Percentiles rank a stretch among this genome's conserved stretches.
phyloP scores from a whole-genome alignment of 2,797 vertebrate species.

The Malacoctenus gilli region DNA sequence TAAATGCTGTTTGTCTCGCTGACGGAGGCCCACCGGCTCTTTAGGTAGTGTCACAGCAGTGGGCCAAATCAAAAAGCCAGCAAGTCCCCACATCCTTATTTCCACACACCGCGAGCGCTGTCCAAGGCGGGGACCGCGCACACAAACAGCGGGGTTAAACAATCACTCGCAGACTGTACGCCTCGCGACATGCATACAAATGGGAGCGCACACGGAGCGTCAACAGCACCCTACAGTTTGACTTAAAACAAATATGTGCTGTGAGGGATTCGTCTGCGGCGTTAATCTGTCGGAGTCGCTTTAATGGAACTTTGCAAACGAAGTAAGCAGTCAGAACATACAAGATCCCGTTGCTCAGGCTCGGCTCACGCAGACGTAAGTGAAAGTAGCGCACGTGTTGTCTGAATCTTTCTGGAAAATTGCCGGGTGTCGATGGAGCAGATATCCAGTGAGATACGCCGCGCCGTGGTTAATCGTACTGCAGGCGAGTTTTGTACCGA shows the following conservation, averaged over 20 bases:
- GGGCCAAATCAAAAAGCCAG: constrained; percentile 41
- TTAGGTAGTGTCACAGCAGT: constrained; percentile 38
- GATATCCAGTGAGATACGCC: constrained; percentile 65
- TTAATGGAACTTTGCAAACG: constrained; percentile 75
- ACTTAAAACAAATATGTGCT: constrained; percentile 58
- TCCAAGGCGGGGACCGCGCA: constrained; percentile 10
- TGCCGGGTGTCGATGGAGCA: constrained; percentile 64
- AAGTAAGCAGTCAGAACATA: constrained; percentile 65
- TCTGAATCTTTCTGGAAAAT: constrained; percentile 69
- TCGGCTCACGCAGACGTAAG: constrained; percentile 61
- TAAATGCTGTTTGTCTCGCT: constrained; percentile 21
- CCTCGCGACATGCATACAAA: constrained; percentile 14
- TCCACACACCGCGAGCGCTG: constrained; percentile 14
- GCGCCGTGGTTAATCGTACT: constrained; percentile 57
- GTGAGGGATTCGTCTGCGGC: constrained; percentile 66
- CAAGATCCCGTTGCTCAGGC: constrained; percentile 48
- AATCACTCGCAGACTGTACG: constrained; percentile 8
- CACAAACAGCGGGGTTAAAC: constrained; percentile 24
- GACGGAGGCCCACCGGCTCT: constrained; percentile 23
- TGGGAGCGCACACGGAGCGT: constrained; percentile 4
- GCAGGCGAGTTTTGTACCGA: constrained; percentile 56
- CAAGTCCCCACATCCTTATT: constrained; percentile 36
- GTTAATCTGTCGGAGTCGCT: constrained; percentile 66
- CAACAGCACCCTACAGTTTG: constrained; percentile 23
- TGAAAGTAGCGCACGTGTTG: constrained; percentile 42